phyloP scores from a whole-genome alignment of 35 echinoderm and acorn worm genomes.

The Heliocidaris erythrogramma region DNA sequence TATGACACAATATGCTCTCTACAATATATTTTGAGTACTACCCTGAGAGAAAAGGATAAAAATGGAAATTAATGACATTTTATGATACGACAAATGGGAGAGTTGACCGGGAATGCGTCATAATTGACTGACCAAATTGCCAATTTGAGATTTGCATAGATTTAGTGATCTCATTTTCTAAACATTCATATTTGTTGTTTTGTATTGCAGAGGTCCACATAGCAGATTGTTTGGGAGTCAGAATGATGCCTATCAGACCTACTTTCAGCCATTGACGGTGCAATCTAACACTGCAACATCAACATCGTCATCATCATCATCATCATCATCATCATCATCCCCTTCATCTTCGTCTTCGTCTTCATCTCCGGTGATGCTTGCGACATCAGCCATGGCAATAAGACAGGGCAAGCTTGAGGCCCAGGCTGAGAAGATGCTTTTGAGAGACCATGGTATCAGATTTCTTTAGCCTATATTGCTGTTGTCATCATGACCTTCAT shows the following conservation, averaged over 20 bases:
- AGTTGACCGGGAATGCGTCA: too few species aligned
- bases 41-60: too few species aligned
- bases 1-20: too few species aligned
- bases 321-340: neutral
- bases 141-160: too few species aligned
- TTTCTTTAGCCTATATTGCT: constrained; percentile 7
- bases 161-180: neutral
- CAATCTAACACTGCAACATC: neutral
- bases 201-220: constrained; percentile 45
- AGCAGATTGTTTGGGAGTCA: constrained; percentile 53
- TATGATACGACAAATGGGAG: too few species aligned
- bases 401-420: constrained; percentile 38
- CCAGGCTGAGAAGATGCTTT: constrained; percentile 34
- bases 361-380: constrained; percentile 11
- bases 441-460: constrained; percentile 50
- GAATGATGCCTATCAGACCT: constrained; percentile 52
- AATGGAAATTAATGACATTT: too few species aligned
- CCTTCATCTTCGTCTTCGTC: neutral
- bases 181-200: too few species aligned
- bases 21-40: too few species aligned
- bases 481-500: neutral
- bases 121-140: too few species aligned
- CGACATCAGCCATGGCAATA: constrained; percentile 15
- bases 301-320: neutral
- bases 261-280: constrained; percentile 41